Base-by-base conservation (phyloP, 2,797 vertebrate species). In the Pelodytes ibericus region DNA sequence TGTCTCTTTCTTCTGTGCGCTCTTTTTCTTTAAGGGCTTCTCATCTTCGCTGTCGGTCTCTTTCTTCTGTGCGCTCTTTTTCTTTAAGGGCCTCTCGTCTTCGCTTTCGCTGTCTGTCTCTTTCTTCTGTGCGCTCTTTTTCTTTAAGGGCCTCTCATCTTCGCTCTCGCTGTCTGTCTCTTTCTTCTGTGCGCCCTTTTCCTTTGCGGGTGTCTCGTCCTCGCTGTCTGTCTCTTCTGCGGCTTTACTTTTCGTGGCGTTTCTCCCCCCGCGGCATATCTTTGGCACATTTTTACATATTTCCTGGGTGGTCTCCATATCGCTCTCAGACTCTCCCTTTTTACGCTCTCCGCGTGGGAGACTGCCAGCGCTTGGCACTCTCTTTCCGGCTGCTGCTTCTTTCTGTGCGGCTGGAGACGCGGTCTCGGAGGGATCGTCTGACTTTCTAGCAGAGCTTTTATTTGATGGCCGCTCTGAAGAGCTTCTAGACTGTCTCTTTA, bases 401-500 rank as follows among this genome's bases (percentile, higher is more conserved):
- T n/a, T n/a, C n/a, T n/a, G n/a, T n/a, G n/a, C n/a, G n/a, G n/a
- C n/a, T n/a, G n/a, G n/a, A n/a, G n/a, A n/a, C n/a, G n/a, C n/a
- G n/a, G n/a, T n/a, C n/a, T n/a, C n/a, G n/a, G n/a, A n/a, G n/a
- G n/a, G n/a, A n/a, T n/a, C n/a, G n/a, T n/a, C 3, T 5, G 8
- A 3, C 25, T 60, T 67, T n/a, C 15, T 44, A 0, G 13, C 27
- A 1, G 18, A 10, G 1, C 3, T 62, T 60, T 65, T 51, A 27
- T 16, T 16, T 3, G 26, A 25, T 24, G 20, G n/a, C 2, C 51
- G 8, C 47, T 78, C 75, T 0, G 75, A 58, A n/a, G 75, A 78
- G 10, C 63, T 72, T n/a, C 63, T 56, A 4, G 75, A 78, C 62
- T 66, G 24, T 56, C 56, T 66, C 51, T 78, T 78, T 22, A 15